Evolutionary conservation across 53 echinoderm and acorn worm species (phyloP), one percentile per base, ranked within the genome.

Genomic region (Holothuria leucospilota): DNA sequence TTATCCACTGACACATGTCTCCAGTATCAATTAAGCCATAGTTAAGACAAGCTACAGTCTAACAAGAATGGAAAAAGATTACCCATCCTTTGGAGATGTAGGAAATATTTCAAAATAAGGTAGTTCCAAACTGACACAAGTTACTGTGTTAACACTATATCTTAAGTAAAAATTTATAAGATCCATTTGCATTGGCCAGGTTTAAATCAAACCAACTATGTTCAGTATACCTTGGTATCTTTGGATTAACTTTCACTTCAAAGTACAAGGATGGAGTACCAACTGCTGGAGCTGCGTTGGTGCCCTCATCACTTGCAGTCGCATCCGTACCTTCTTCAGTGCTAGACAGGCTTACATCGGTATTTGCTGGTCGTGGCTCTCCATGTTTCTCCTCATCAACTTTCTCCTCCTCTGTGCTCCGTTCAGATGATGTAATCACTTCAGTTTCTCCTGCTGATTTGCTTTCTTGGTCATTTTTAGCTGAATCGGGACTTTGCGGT

Each of bases 261-360:
- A 84, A 94, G 68, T 94, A 94, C 24, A 94, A 77, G 1, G 94
- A 94, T n/a, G 94, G 94, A 24, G 72, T 72, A 6, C 88, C 85
- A 14, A 90, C 69, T 16, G 62, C 80, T 73, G 85, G 85, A n/a
- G 67, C 87, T 30, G 86, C 72, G 63, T 63, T 89, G 30, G 86
- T 89, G 21, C 87, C 91, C 65, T 75, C 82, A 16, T 93, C 62
- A 18, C 67, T 64, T 73, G 85, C 87, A n/a, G 61, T 85, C 25
- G 77, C 64, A 51, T 70, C 89, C 29, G 86, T 87, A 23, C 82
- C 91, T 51, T 63, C 63, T 30, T 20, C 71, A 14, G 70, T 30
- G 64, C 72, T 77, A 5, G 79, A 77, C 65, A 91, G 73, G 29
- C 84, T 87, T 27, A 61, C 69, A 8, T 46, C 65, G 2, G 23